A percentile compares a stretch with the other conserved stretches of the same genome.
phyloP scores from a whole-genome alignment of 2,888 invertebrate genomes.

The Leptopilina drosophilae region DNA sequence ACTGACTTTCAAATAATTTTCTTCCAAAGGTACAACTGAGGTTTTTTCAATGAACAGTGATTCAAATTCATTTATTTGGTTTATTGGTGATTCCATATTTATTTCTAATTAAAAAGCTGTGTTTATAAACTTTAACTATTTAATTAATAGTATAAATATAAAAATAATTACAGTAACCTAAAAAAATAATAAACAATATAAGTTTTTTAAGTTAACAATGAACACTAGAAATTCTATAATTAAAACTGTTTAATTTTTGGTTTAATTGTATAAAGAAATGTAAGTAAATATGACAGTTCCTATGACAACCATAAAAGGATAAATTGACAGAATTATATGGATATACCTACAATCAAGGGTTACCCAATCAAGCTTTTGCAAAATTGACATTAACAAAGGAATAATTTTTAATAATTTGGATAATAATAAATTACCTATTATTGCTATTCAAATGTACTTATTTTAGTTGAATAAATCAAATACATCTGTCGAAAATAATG shows the following conservation, averaged over 20 bases:
- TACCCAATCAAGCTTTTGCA: not conserved
- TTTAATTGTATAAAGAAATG: not conserved
- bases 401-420: too few species aligned
- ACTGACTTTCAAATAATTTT: slow-evolving; percentile 18
- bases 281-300: not conserved
- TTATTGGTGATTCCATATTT: not conserved
- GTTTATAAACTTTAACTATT: not conserved
- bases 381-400: too few species aligned
- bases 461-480: too few species aligned
- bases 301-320: slow-evolving; percentile 5
- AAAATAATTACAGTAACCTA: not conserved
- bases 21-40: not conserved
- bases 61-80: not conserved
- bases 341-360: not conserved
- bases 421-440: too few species aligned
- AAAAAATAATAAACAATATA: not conserved
- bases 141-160: not conserved
- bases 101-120: not conserved
- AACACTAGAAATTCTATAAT: not conserved
- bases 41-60: slow-evolving; percentile 15
- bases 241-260: not conserved
- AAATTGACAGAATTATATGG: not conserved
- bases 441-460: too few species aligned
- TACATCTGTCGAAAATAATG: too few species aligned
- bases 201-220: not conserved